These are phyloP conservation scores for Lutjanus erythropterus DNA, from an alignment of 2,113 vertebrate species.

Conservation along the genomic window DNA sequence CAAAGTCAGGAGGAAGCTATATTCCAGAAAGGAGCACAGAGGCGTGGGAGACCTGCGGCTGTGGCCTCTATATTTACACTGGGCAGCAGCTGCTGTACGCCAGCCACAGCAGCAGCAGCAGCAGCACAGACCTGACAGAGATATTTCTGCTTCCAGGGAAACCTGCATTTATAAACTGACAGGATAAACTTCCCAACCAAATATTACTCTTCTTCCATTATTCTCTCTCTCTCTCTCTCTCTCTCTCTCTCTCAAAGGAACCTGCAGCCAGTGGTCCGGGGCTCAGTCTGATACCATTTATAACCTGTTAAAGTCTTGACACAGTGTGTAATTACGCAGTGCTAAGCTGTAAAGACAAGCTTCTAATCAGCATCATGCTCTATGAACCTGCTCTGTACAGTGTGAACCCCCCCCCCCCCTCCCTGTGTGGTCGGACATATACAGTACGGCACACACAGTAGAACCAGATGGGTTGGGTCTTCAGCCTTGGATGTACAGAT, in stretches of 20 bases:
- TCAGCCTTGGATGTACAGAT: conserved; percentile 55
- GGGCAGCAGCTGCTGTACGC: conserved; percentile 71
- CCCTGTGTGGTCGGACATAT: conserved; percentile 64
- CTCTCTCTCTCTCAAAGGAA: no score
- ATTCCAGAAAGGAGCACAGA: conserved; percentile 66
- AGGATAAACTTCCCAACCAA: conserved; percentile 15
- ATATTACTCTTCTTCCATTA: conserved; percentile 16
- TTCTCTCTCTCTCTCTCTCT: no score
- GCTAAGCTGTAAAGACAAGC: conserved; percentile 37
- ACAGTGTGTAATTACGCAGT: conserved; percentile 48
- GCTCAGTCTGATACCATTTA: conserved; percentile 16
- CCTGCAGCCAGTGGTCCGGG: no score
- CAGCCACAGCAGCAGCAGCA: no score
- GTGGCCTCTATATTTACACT: conserved; percentile 83
- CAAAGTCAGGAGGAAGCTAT: conserved; percentile 78
- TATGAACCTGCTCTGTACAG: conserved; percentile 23
- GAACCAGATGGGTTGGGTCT: conserved; percentile 57
- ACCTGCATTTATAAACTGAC: conserved; percentile 55
- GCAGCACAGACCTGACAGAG: conserved; percentile 50
- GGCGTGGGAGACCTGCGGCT: conserved; percentile 79
- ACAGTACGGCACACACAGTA: conserved; percentile 22
- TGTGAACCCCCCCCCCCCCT: conserved; percentile 17
- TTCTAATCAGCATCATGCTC: conserved; percentile 62
- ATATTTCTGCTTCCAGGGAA: conserved; percentile 70
- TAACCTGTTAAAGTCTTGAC: conserved; percentile 15